A percentile compares a stretch with the other conserved stretches of the same genome.
phyloP scores from a whole-genome alignment of 2,113 vertebrate genomes.

The human region GRCh38 chr5:59809001-59809500 shows the following conservation, averaged over 20 bases:
- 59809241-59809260: rapidly evolving
- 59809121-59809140: background rate
- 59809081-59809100: background rate
- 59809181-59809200: background rate
- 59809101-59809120: background rate
- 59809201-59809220: background rate
- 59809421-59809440: slow-evolving; percentile 1
- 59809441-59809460: background rate
- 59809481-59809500: background rate
- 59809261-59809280: background rate
- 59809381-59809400: background rate
- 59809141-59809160: background rate
- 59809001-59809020: background rate
- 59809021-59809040: background rate
- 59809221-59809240: background rate
- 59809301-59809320: background rate
- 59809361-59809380: background rate
- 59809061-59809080: background rate
- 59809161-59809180: background rate
- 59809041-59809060: background rate
- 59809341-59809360: background rate
- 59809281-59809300: background rate
- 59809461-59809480: background rate
- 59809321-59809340: background rate
- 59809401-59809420: background rate